phyloP scores from a whole-genome alignment of 2,113 vertebrate genomes.

The Leucosticte australis region DNA sequence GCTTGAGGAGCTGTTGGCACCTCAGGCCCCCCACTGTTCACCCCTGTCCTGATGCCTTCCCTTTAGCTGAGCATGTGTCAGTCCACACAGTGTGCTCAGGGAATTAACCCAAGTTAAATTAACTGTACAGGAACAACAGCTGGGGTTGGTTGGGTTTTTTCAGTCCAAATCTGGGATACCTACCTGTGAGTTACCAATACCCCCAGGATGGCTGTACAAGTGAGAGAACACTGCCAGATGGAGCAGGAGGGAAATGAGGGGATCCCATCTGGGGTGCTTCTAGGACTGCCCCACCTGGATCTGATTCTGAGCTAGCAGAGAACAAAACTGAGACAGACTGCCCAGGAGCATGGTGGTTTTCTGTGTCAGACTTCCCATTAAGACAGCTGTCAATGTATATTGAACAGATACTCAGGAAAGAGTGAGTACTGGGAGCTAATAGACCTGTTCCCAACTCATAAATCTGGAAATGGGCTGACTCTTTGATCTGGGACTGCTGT shows the following conservation, averaged over 20 bases:
- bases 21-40: neutral
- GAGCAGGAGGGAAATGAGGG: neutral
- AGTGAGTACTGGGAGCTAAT: neutral
- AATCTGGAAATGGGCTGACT: constrained; percentile 24
- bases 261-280: neutral
- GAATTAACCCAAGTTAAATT: neutral
- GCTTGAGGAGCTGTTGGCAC: neutral
- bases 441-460: constrained; percentile 36
- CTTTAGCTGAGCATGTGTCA: neutral
- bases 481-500: constrained; percentile 36
- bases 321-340: neutral
- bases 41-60: neutral
- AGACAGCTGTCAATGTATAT: neutral
- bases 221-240: fast-evolving
- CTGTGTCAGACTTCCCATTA: neutral
- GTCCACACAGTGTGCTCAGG: no score
- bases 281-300: neutral
- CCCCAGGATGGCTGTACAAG: fast-evolving
- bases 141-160: neutral
- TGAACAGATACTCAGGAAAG: neutral
- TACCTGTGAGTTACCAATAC: fast-evolving
- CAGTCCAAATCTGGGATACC: neutral
- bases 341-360: neutral
- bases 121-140: neutral
- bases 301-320: neutral